Base-by-base conservation (phyloP, 2,797 vertebrate genomes). In the Syngnathus acus region DNA sequence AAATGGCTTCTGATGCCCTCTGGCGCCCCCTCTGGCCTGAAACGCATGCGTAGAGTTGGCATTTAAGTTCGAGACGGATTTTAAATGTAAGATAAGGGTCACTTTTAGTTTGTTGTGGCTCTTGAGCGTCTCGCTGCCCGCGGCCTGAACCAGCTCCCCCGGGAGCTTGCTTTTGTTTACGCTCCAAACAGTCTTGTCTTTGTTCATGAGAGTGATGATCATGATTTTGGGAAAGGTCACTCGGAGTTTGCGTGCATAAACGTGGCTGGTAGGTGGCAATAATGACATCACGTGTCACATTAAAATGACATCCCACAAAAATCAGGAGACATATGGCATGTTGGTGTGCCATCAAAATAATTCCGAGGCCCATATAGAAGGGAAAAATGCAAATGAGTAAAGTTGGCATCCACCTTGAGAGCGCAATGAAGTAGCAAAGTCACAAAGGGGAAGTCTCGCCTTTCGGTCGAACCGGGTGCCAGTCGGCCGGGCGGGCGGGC, bases 401-500 rank as follows among this genome's bases (percentile, higher is more conserved):
- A 45, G 60, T 26, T 21, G n/a, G 39, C 5, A 13, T 58, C 26
- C 55, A 51, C 62, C 62, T 64, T 65, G 26, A 32, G 48, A 26
- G 40, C 39, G 40, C 6, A 38, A 40, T 38, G 58, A 60, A 40
- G 58, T 60, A 1, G 60, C 60, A 62, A 62, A 45, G 60, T 62
- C 60, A 71, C 77, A 78, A 69, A 82, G 73, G 83, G 85, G 83
- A 85, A 86, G 87, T 88, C 83, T 90, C 86, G 82, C 83, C 86
- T 90, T 88, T 90, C 87, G 87, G 78, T 87, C 80, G 73, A 81
- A 87, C 86, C 85, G 87, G 87, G 87, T 88, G 77, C 84, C 89
- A 78, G 72, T 8, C 19, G 10, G 73, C 6, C 19, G n/a, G 40
- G 39, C 78, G 79, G 26, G 26, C 78, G 79, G 26, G 2, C 26